A percentile compares a stretch with the other conserved stretches of the same genome.
These are phyloP conservation scores for Cyprinodon diabolis DNA, from an alignment of 2,797 vertebrate genomes.

Conservation along the genomic window DNA sequence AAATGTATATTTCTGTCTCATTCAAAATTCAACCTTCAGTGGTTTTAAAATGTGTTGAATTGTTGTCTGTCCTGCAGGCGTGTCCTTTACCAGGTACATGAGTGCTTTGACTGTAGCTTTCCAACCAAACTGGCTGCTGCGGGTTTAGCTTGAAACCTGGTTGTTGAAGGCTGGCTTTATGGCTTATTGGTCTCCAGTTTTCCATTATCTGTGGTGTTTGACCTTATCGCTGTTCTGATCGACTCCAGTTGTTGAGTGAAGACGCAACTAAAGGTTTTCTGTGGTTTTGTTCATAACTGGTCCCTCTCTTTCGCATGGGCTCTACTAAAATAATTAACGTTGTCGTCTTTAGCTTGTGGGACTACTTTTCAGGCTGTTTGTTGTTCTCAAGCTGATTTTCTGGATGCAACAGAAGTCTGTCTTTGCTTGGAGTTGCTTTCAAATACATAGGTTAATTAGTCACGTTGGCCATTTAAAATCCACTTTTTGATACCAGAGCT, in stretches of 20 bases:
- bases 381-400: conserved; percentile 1
- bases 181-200: conserved; percentile 42
- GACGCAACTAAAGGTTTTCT: conserved; percentile 19
- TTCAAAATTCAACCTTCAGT: conserved; percentile 46
- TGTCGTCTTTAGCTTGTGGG: conserved; percentile 34
- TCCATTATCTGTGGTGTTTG: conserved; percentile 36
- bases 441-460: not conserved
- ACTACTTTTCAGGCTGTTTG: conserved; percentile 26
- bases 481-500: too few relatives aligned
- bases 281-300: conserved; percentile 16
- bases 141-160: conserved; percentile 36
- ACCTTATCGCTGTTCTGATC: conserved; percentile 25
- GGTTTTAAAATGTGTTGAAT: conserved; percentile 53
- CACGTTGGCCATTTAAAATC: not conserved
- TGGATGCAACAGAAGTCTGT: conserved; percentile 14
- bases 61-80: conserved; percentile 68
- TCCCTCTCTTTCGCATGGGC: conserved; percentile 43
- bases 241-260: conserved; percentile 23
- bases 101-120: conserved; percentile 59
- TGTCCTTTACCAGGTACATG: conserved; percentile 72
- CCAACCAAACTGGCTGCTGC: conserved; percentile 46
- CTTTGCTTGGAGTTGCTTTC: conserved; percentile 31
- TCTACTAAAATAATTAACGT: conserved; percentile 3
- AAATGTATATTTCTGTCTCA: conserved; percentile 38
- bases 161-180: conserved; percentile 55